Evolutionary conservation across 2,888 invertebrate genomes (phyloP).

Genomic region (Meandrusa payeni): DNA sequence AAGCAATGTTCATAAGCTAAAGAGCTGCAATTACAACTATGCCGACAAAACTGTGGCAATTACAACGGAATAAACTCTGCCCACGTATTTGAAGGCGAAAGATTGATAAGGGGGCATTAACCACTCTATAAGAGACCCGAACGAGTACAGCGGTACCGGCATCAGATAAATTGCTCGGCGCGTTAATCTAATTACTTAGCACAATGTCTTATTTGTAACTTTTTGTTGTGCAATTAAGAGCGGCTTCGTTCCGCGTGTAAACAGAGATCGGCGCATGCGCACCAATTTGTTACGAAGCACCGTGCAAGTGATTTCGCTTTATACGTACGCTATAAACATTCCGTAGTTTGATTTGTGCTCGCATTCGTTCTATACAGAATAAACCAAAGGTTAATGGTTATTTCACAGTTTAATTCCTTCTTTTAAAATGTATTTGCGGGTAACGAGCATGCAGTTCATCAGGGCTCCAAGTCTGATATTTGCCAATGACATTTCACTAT

Average conservation of each 20-base stretch:
- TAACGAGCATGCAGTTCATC: too few species aligned
- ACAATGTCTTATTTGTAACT: constrained; percentile 74
- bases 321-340: constrained; percentile 30
- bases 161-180: constrained; percentile 52
- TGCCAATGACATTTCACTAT: too few species aligned
- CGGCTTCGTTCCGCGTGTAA: constrained; percentile 54
- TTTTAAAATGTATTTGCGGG: too few species aligned
- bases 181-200: constrained; percentile 76
- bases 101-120: constrained; percentile 26
- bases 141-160: constrained; percentile 21
- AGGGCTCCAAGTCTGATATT: too few species aligned
- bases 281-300: constrained; percentile 45
- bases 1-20: too few species aligned
- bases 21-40: constrained; percentile 15
- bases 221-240: constrained; percentile 67
- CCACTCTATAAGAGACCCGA: constrained; percentile 30
- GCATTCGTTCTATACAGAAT: constrained; percentile 29
- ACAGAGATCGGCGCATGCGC: constrained; percentile 44
- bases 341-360: constrained; percentile 13
- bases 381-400: too few species aligned
- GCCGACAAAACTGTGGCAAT: constrained; percentile 22
- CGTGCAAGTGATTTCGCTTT: constrained; percentile 9
- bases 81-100: constrained; percentile 20
- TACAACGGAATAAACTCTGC: constrained; percentile 17
- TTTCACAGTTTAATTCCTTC: constrained; percentile 19